Conservation (phyloP, 1,140 invertebrate species). For the Calephelis nemesis region DNA sequence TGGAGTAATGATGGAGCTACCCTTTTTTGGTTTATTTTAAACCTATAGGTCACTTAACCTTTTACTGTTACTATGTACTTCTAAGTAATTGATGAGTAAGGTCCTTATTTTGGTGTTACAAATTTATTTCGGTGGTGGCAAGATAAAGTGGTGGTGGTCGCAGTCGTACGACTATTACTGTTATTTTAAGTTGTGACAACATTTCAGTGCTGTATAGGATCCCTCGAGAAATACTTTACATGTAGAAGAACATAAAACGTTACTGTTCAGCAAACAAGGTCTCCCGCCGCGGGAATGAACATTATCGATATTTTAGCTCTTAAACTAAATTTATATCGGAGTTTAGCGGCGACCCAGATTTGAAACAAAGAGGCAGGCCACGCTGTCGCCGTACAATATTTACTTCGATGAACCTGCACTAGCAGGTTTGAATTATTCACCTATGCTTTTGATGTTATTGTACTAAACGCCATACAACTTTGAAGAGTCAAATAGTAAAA, state of each 20-base stretch:
- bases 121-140: too few species aligned
- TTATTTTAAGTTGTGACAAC: background rate
- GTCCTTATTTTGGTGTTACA: too few species aligned
- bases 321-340: slow-evolving; percentile 16
- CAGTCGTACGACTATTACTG: background rate
- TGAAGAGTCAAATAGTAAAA: too few species aligned
- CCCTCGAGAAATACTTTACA: background rate
- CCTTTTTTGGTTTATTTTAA: too few species aligned
- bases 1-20: too few species aligned
- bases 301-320: slow-evolving; percentile 18
- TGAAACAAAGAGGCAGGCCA: slow-evolving; percentile 1
- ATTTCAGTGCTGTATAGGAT: background rate
- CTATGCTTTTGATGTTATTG: background rate
- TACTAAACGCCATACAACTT: too few species aligned
- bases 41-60: too few species aligned
- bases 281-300: background rate
- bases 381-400: slow-evolving; percentile 10
- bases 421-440: background rate
- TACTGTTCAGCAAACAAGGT: slow-evolving; percentile 1
- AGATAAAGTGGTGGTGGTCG: too few species aligned
- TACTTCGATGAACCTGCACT: background rate
- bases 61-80: too few species aligned
- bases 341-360: slow-evolving; percentile 14
- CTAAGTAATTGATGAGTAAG: too few species aligned
- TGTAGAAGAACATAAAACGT: slow-evolving; percentile 6